phyloP scores from a whole-genome alignment of 2,888 invertebrate species.

The Amaurobius ferox region DNA sequence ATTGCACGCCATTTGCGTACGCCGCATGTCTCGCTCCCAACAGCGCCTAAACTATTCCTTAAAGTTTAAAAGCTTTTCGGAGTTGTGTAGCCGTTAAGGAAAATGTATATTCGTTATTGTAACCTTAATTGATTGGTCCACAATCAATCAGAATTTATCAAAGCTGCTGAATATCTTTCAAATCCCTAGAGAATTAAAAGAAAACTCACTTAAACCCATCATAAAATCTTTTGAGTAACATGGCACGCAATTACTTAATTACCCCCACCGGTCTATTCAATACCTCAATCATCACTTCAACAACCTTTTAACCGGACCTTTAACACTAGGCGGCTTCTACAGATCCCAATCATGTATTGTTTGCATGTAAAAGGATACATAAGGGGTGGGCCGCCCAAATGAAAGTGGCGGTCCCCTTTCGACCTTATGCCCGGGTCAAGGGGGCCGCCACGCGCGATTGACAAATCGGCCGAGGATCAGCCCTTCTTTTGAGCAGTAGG shows the following conservation, averaged over 20 bases:
- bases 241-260: conserved; percentile 8
- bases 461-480: conserved; percentile 41
- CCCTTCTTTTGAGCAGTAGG: conserved; percentile 25
- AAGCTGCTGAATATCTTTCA: neutral
- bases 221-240: neutral
- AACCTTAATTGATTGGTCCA: too few species aligned
- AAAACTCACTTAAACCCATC: neutral
- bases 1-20: too few species aligned
- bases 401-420: conserved; percentile 40
- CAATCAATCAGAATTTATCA: neutral
- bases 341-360: conserved; percentile 35
- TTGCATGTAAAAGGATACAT: conserved; percentile 60
- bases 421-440: conserved; percentile 35
- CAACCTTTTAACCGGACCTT: neutral
- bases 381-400: conserved; percentile 45
- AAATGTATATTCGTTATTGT: too few species aligned
- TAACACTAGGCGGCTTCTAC: neutral
- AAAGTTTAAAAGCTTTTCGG: too few species aligned
- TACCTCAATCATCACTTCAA: conserved; percentile 14
- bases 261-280: conserved; percentile 7
- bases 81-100: too few species aligned
- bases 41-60: too few species aligned
- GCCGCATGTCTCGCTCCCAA: too few species aligned
- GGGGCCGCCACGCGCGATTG: conserved; percentile 57
- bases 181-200: neutral